Conservation (phyloP, 2,888 invertebrate genomes). For the Strigamia crassipes region DNA sequence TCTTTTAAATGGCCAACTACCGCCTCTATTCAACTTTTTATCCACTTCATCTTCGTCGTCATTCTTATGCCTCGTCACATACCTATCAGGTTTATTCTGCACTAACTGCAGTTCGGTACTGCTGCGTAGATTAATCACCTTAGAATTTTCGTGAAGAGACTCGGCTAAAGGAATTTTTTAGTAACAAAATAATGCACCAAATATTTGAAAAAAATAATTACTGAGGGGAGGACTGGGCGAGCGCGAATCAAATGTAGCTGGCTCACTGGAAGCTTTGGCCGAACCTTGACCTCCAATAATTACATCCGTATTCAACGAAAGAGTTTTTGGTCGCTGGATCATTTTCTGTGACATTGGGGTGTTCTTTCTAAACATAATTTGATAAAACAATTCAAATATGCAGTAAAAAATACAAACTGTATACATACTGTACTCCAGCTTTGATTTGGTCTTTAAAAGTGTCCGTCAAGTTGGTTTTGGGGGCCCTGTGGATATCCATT, state of each 20-base stretch:
- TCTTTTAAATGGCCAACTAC: conserved; percentile 43
- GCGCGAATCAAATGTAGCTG: conserved; percentile 44
- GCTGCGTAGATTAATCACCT: background rate
- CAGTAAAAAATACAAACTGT: background rate
- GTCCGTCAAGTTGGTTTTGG: background rate
- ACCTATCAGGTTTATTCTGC: background rate
- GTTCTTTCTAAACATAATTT: background rate
- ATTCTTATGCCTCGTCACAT: background rate
- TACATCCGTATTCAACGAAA: conserved; percentile 19
- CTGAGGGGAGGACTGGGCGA: conserved; percentile 45
- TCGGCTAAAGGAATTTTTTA: background rate
- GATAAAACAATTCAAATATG: background rate
- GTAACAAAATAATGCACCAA: background rate
- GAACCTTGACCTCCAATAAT: background rate
- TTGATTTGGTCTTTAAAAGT: conserved; percentile 27
- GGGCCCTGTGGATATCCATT: conserved; percentile 48
- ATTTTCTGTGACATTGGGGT: conserved; percentile 44
- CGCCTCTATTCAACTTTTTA: background rate
- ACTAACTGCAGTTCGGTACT: background rate
- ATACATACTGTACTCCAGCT: background rate
- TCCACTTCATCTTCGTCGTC: background rate
- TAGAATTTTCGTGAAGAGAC: background rate
- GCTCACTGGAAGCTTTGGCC: conserved; percentile 45
- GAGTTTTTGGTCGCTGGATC: conserved; percentile 44
- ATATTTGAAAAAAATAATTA: background rate